Percentiles rank a stretch among this genome's conserved stretches.
Conservation (phyloP, 2,113 vertebrate species). For the Nannospalax galili region DNA sequence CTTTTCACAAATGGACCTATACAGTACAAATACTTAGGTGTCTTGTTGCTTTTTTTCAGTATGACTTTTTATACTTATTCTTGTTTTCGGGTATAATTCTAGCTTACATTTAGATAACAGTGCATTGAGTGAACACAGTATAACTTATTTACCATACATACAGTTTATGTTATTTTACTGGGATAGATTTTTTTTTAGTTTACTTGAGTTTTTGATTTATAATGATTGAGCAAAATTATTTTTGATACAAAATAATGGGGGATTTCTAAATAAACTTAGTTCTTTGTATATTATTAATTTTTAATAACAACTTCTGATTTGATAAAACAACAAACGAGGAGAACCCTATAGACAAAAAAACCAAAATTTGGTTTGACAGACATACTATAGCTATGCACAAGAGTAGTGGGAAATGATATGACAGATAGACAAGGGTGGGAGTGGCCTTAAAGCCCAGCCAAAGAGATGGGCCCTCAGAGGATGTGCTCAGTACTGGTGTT, state of each 20-base stretch:
- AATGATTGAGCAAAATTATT: neutral
- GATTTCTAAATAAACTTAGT: neutral
- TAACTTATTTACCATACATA: neutral
- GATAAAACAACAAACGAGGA: neutral
- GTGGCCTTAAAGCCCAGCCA: neutral
- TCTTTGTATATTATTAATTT: neutral
- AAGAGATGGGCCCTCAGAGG: neutral
- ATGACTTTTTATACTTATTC: neutral
- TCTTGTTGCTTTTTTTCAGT: neutral
- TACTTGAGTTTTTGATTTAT: neutral
- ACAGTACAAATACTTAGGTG: neutral
- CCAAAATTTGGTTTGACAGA: neutral
- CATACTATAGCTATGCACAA: neutral
- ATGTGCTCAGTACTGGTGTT: neutral
- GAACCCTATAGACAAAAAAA: neutral
- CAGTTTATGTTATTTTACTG: neutral
- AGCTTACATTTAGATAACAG: constrained; percentile 21
- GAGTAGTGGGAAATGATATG: neutral
- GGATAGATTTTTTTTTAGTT: neutral
- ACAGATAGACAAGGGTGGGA: neutral
- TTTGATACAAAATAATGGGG: neutral
- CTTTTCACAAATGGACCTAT: neutral
- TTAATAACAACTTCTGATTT: constrained; percentile 25
- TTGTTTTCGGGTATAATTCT: neutral
- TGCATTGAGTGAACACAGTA: neutral